These are phyloP conservation scores for Lamellibrachia columna DNA, from an alignment of 2,888 invertebrate species.

Conservation along the genomic window DNA sequence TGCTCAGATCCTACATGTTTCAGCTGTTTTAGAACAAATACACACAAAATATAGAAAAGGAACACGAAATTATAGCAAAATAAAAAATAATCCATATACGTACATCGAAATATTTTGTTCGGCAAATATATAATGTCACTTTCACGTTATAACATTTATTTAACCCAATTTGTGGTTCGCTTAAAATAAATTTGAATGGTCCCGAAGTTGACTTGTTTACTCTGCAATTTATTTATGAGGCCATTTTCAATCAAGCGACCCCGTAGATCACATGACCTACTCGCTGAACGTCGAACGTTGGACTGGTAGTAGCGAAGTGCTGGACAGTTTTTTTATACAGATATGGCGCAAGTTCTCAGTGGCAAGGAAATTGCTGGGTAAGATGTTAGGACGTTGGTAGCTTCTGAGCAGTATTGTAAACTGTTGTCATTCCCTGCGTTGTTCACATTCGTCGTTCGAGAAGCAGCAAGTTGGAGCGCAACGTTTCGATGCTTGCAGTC, in stretches of 20 bases:
- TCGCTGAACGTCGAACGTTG: neutral
- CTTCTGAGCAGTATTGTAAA: neutral
- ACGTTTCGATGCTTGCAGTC: neutral
- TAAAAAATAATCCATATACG: too few relatives aligned
- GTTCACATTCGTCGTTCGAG: neutral
- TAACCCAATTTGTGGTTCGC: neutral
- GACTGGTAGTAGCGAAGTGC: conserved; percentile 23
- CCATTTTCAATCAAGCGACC: neutral
- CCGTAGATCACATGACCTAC: conserved; percentile 1
- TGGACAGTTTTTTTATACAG: neutral
- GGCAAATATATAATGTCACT: neutral
- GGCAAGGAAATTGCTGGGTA: conserved; percentile 55
- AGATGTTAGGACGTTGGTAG: conserved; percentile 22
- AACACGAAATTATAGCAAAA: neutral
- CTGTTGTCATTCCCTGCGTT: neutral
- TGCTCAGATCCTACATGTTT: too few relatives aligned
- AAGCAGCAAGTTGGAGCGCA: neutral
- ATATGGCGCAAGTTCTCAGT: conserved; percentile 52
- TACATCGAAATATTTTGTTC: neutral
- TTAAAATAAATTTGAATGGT: neutral
- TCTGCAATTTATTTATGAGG: neutral
- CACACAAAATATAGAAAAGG: too few relatives aligned
- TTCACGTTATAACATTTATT: neutral
- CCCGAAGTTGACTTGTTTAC: neutral
- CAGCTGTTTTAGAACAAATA: too few relatives aligned